Evolutionary conservation across 53 echinoderm and acorn worm species (phyloP).

Genomic region (Henricia sp.): DNA sequence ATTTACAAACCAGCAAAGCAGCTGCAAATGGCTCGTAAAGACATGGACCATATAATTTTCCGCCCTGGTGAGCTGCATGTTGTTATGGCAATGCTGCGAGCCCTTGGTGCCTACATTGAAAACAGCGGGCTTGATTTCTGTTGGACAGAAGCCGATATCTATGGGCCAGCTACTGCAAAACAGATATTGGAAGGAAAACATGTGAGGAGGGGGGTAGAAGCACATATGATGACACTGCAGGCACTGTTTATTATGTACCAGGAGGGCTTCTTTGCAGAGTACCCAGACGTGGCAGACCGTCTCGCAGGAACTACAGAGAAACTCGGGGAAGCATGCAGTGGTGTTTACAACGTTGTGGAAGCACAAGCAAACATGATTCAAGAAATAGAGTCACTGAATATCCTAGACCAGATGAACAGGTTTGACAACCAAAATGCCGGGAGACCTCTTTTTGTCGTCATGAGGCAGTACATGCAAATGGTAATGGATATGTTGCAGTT

Average conservation of each 20-base stretch:
- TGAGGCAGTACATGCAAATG: conserved; percentile 45
- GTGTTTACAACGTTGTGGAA: too few relatives aligned
- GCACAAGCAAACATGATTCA: neutral
- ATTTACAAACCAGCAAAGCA: conserved; percentile 26
- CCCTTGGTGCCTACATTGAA: conserved; percentile 14
- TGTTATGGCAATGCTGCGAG: conserved; percentile 5
- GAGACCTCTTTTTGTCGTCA: neutral
- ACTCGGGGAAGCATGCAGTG: neutral
- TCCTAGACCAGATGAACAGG: too few relatives aligned
- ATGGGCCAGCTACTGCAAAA: conserved; percentile 9
- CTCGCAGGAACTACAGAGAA: neutral
- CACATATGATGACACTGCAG: conserved; percentile 15
- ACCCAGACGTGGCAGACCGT: neutral
- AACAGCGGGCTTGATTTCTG: conserved; percentile 22
- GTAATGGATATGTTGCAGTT: conserved; percentile 41
- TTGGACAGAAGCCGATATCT: conserved; percentile 12
- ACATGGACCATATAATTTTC: conserved; percentile 5
- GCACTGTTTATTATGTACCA: conserved; percentile 3
- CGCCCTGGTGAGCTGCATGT: conserved; percentile 25
- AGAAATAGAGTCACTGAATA: too few relatives aligned
- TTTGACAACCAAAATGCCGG: conserved; percentile 12
- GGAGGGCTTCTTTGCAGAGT: neutral
- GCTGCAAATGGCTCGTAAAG: conserved; percentile 25
- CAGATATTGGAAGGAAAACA: conserved; percentile 24
- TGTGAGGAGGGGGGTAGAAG: conserved; percentile 16